Percentiles rank a stretch among this genome's conserved stretches.
Evolutionary conservation across 2,888 invertebrate species (phyloP).

Genomic region (Drosophila aldrichi): DNA sequence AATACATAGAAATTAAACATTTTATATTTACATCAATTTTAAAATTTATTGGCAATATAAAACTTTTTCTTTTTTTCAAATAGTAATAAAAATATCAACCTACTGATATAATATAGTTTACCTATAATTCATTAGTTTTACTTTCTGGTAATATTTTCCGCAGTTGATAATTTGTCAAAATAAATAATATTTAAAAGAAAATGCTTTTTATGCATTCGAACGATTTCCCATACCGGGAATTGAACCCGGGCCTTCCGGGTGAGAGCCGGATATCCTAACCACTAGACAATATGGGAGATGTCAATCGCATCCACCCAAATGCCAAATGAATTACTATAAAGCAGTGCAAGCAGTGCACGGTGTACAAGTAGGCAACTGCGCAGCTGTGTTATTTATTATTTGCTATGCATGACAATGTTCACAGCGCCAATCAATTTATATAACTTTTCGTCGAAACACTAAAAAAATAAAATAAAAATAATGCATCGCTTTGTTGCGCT

Average conservation of each 20-base stretch:
- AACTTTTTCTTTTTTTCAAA: no score
- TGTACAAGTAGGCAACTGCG: not conserved
- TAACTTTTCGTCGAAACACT: conserved; percentile 33
- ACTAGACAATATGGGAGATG: conserved; percentile 84
- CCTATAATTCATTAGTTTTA: not conserved
- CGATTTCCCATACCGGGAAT: conserved; percentile 93
- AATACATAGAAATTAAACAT: no score
- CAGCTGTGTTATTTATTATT: conserved; percentile 15
- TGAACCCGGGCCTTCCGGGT: conserved; percentile 90
- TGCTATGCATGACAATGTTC: conserved; percentile 21
- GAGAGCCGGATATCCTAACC: conserved; percentile 85
- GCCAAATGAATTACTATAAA: conserved; percentile 10
- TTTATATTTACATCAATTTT: no score
- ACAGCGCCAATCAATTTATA: conserved; percentile 43
- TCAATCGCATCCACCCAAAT: not conserved
- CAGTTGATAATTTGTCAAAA: not conserved
- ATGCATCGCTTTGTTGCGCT: conserved; percentile 53
- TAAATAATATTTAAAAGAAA: conserved; percentile 1
- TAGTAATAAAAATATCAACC: no score
- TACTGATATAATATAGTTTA: no score
- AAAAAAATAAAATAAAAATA: not conserved
- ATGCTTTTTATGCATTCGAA: no score
- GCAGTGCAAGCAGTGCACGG: conserved; percentile 6
- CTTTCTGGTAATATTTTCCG: not conserved
- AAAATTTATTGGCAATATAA: no score